Base-by-base conservation (phyloP, 2,888 invertebrate species). In the Ennomos fuscantarius region DNA sequence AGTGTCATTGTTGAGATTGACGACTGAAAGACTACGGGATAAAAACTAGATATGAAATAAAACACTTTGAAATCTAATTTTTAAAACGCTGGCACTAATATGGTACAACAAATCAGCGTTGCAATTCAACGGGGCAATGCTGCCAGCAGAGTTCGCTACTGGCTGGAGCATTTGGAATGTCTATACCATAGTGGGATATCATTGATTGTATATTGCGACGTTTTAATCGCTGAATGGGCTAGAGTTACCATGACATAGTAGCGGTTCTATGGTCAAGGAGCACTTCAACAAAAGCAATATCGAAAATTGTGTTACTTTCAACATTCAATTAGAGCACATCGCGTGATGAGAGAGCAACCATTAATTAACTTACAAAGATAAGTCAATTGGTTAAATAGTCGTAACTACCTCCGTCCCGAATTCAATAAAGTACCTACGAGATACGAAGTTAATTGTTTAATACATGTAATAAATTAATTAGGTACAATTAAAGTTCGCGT, bases 381-480 rank as follows among this genome's bases (percentile, higher is more conserved):
- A 89, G 86, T 84, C 89, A 89, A 90, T 90, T 90, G 89, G 82
- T 70, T 77, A 78, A 80, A 80, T 77, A 79, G 81, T 76, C 72
- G 75, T 76, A 74, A 76, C 74, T 68, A 70, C 53, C 48, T 37
- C 11, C 72, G 80, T 76, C 78, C 86, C 82, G 79, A 87, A 88
- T 87, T 83, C 86, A 86, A 87, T 89, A 88, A 85, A 86, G 88
- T 59, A 59, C 49, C 40, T 48, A 44, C 83, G 79, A 89, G 91
- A 90, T 91, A 90, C 80, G 73, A 74, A 74, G 82, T 84, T 89
- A 89, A 90, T 89, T 91, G 90, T 91, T 91, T 91, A 91, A 91
- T 91, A 83, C 87, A 83, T 86, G 89, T 91, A 86, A 89, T 91
- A 91, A 91, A 91, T 91, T 91, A 90, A 91, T 91, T 88, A 90